Percentiles rank a stretch among this genome's conserved stretches.
Conservation (phyloP, 2,797 vertebrate genomes). For the Ciconia nigra region DNA sequence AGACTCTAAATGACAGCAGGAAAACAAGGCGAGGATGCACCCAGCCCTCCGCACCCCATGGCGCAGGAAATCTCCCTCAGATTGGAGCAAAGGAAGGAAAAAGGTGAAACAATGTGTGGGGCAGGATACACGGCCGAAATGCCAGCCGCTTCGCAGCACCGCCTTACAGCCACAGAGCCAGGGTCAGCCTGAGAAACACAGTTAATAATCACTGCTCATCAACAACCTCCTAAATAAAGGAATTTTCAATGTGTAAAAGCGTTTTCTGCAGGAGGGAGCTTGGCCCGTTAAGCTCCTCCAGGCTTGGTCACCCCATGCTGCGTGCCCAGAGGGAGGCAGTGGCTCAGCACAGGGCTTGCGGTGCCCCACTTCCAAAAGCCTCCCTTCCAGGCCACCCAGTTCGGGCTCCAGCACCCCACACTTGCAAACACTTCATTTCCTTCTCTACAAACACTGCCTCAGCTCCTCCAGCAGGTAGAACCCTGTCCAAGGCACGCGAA, state of each 20-base stretch:
- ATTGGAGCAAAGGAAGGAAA: neutral
- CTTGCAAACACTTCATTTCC: neutral
- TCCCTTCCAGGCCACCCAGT: neutral
- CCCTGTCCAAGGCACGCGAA: rapidly evolving
- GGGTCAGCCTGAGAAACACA: neutral
- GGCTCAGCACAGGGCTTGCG: neutral
- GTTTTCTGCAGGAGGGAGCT: neutral
- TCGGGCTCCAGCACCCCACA: neutral
- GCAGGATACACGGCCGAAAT: neutral
- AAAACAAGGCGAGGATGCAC: neutral
- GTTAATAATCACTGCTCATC: rapidly evolving
- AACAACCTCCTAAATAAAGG: rapidly evolving
- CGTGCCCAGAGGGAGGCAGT: neutral
- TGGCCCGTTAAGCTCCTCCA: neutral
- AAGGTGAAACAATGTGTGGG: rapidly evolving
- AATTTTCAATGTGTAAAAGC: rapidly evolving
- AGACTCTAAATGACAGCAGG: neutral
- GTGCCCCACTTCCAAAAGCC: neutral
- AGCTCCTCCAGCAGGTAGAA: rapidly evolving
- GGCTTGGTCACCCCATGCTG: rapidly evolving
- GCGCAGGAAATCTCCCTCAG: neutral
- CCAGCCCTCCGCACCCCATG: neutral
- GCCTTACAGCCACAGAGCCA: rapidly evolving
- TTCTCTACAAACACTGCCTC: neutral
- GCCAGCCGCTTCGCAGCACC: rapidly evolving